Evolutionary conservation across 2,888 invertebrate species (phyloP).

Genomic region (Ophraella communa): DNA sequence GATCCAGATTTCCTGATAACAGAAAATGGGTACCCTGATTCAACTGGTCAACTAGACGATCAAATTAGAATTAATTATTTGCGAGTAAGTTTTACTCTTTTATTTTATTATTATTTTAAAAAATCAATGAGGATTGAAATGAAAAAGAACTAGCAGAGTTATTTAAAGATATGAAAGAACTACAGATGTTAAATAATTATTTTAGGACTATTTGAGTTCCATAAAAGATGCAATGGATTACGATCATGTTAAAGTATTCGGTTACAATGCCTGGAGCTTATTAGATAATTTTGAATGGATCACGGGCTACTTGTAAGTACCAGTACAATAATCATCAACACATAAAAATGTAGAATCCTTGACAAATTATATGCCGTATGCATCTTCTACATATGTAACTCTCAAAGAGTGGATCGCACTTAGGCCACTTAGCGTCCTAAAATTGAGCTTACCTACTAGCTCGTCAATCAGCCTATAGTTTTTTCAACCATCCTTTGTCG

Average conservation of each 20-base stretch:
- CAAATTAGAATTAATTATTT: constrained; percentile 16
- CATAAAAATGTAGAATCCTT: too few species aligned
- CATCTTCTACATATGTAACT: not conserved
- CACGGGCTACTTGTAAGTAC: constrained; percentile 60
- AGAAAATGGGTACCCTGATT: constrained; percentile 65
- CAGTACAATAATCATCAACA: too few species aligned
- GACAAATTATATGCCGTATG: too few species aligned
- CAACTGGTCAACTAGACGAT: constrained; percentile 19
- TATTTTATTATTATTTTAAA: too few species aligned
- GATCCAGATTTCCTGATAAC: constrained; percentile 65
- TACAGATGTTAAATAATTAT: not conserved
- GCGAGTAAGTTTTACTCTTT: not conserved
- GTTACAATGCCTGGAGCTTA: constrained; percentile 68
- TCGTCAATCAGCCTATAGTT: too few species aligned
- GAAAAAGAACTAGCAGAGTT: too few species aligned
- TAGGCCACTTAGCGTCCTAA: too few species aligned
- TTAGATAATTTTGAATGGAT: constrained; percentile 71
- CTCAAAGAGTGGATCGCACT: too few species aligned
- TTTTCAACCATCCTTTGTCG: too few species aligned
- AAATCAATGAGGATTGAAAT: too few species aligned
- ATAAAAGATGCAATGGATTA: constrained; percentile 45
- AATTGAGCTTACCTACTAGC: too few species aligned
- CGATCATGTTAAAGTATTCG: constrained; percentile 60
- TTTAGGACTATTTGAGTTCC: constrained; percentile 48
- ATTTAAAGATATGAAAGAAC: too few species aligned